phyloP scores from a whole-genome alignment of 2,888 invertebrate genomes.

The Hypomecis punctinalis region DNA sequence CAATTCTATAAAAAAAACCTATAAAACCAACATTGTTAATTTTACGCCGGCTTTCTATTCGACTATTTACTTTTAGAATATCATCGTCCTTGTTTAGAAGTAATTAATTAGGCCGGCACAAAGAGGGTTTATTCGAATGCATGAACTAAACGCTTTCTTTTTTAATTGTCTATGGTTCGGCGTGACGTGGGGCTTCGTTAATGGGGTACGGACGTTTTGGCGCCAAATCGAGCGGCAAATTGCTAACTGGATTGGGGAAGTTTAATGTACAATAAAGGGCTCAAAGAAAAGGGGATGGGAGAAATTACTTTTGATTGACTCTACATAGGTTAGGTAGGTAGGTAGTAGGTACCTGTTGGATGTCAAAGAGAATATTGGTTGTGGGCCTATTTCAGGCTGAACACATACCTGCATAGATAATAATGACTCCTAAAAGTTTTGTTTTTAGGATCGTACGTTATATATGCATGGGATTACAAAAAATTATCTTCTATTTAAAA shows the following conservation, averaged over 20 bases:
- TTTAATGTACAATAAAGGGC: slow-evolving; percentile 50
- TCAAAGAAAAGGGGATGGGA: slow-evolving; percentile 15
- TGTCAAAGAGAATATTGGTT: too few relatives aligned
- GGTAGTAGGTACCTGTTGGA: neutral
- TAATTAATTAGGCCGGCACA: slow-evolving; percentile 81
- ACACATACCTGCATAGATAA: too few relatives aligned
- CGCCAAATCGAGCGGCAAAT: slow-evolving; percentile 83
- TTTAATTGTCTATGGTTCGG: slow-evolving; percentile 70
- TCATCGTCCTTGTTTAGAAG: slow-evolving; percentile 82
- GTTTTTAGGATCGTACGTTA: too few relatives aligned
- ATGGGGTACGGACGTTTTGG: slow-evolving; percentile 70
- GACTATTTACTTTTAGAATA: slow-evolving; percentile 82
- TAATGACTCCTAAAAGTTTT: too few relatives aligned
- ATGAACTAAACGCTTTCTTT: slow-evolving; percentile 60
- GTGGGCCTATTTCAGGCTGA: too few relatives aligned
- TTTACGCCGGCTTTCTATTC: slow-evolving; percentile 70
- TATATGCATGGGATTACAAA: too few relatives aligned
- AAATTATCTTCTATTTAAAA: too few relatives aligned
- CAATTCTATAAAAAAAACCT: slow-evolving; percentile 56
- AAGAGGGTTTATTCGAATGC: slow-evolving; percentile 61
- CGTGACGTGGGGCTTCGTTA: slow-evolving; percentile 69
- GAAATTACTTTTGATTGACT: slow-evolving; percentile 16
- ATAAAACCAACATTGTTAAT: slow-evolving; percentile 77
- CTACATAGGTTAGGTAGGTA: neutral
- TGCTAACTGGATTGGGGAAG: slow-evolving; percentile 65